Conservation (phyloP, 2,888 invertebrate species). For the Tinea pellionella region DNA sequence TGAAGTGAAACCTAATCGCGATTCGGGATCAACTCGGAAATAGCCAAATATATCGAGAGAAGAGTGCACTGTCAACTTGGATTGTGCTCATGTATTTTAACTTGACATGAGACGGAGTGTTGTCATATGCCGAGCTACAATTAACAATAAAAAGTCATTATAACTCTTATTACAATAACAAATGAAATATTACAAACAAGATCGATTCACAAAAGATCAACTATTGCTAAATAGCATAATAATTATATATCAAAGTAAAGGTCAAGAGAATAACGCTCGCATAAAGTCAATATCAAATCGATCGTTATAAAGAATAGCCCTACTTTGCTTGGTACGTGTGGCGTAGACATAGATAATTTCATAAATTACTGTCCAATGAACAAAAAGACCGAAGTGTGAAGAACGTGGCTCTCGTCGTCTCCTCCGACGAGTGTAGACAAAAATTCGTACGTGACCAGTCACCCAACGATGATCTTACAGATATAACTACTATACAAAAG, state of each 20-base stretch:
- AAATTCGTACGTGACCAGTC: slow-evolving; percentile 16
- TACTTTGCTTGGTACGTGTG: background rate
- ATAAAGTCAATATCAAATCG: background rate
- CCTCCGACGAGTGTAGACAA: slow-evolving; percentile 10
- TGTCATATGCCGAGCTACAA: no score
- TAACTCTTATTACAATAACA: background rate
- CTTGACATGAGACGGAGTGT: no score
- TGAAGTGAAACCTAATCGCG: no score
- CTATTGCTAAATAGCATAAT: background rate
- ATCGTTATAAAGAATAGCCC: background rate
- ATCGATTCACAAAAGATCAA: background rate
- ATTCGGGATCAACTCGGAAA: no score
- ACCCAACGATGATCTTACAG: background rate
- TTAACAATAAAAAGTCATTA: no score
- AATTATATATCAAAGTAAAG: background rate
- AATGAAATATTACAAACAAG: background rate
- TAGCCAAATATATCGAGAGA: no score
- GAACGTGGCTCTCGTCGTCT: slow-evolving; percentile 4
- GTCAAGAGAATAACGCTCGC: background rate
- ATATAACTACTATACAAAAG: background rate
- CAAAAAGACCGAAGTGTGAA: slow-evolving; percentile 3
- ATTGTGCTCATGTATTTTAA: no score
- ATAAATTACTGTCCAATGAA: slow-evolving; percentile 14
- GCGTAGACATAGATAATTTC: slow-evolving; percentile 12
- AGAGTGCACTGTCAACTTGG: no score